phyloP scores from a whole-genome alignment of 1,140 invertebrate genomes.

The Drosophila repleta region DNA sequence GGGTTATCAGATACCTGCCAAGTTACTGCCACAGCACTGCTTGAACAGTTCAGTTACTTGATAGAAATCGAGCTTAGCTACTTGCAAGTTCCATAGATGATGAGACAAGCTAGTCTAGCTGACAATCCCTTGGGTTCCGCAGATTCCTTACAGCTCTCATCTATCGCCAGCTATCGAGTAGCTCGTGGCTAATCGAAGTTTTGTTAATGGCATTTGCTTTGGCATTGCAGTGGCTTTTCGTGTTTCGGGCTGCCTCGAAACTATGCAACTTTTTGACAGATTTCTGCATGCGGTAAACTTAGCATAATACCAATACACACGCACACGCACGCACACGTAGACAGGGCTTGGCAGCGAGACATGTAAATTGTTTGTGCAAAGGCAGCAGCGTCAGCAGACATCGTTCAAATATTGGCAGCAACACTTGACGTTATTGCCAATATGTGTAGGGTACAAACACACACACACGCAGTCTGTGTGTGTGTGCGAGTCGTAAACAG shows the following conservation, averaged over 20 bases:
- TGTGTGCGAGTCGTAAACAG: constrained; percentile 68
- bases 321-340: not conserved
- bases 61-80: too few relatives aligned
- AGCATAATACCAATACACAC: constrained; percentile 25
- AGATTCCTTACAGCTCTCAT: not conserved
- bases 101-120: not conserved
- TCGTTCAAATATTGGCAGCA: constrained; percentile 74
- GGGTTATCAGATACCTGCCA: not conserved
- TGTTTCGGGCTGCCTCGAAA: constrained; percentile 21
- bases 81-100: too few relatives aligned
- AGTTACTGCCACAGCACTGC: not conserved
- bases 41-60: constrained; percentile 5
- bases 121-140: too few relatives aligned
- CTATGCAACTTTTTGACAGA: constrained; percentile 51
- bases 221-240: constrained; percentile 23
- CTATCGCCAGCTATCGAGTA: too few relatives aligned
- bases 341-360: not conserved
- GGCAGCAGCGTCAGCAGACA: constrained; percentile 47
- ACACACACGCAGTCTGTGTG: constrained; percentile 19
- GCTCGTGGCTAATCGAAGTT: constrained; percentile 6
- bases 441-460: constrained; percentile 54
- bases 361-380: constrained; percentile 31
- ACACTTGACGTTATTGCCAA: constrained; percentile 80
- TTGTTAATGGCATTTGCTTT: constrained; percentile 20
- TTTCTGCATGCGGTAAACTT: constrained; percentile 37